These are phyloP conservation scores for Mesoligia furuncula DNA, from an alignment of 2,888 invertebrate species.

Conservation along the genomic window DNA sequence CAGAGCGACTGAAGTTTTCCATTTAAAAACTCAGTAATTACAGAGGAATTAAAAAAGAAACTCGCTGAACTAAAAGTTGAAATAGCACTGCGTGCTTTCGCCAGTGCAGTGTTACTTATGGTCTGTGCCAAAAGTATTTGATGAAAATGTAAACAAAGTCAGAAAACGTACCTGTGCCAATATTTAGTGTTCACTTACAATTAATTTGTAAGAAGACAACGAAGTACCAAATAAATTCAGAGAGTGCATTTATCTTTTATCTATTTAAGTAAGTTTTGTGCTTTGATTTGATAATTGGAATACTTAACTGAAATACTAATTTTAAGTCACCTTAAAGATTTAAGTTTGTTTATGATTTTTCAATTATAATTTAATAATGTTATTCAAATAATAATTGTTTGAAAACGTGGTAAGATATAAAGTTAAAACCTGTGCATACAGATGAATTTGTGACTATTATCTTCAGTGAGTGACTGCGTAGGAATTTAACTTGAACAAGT, in stretches of 20 bases:
- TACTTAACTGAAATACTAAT: not conserved
- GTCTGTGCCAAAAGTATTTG: not conserved
- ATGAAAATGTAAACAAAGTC: slow-evolving; percentile 4
- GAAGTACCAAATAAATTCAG: not conserved
- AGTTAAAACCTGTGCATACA: not conserved
- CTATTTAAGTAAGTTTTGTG: not conserved
- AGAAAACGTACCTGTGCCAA: not conserved
- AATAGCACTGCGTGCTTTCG: slow-evolving; percentile 68
- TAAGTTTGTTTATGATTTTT: too few relatives aligned
- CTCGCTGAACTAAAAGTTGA: slow-evolving; percentile 60
- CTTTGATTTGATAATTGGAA: not conserved
- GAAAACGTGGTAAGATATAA: not conserved
- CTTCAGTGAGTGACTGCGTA: not conserved
- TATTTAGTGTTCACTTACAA: not conserved
- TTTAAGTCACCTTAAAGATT: not conserved
- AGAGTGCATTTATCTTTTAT: not conserved
- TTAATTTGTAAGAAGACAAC: not conserved
- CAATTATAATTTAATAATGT: not conserved
- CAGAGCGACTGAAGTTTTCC: slow-evolving; percentile 61
- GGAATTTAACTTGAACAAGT: not conserved
- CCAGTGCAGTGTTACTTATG: slow-evolving; percentile 55
- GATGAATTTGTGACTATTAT: not conserved
- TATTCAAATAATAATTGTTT: not conserved
- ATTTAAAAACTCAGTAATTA: slow-evolving; percentile 65
- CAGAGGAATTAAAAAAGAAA: slow-evolving; percentile 67